A percentile compares a stretch with the other conserved stretches of the same genome.
These are phyloP conservation scores for Tylochromis polylepis DNA, from an alignment of 2,113 vertebrate genomes.

Conservation along the genomic window DNA sequence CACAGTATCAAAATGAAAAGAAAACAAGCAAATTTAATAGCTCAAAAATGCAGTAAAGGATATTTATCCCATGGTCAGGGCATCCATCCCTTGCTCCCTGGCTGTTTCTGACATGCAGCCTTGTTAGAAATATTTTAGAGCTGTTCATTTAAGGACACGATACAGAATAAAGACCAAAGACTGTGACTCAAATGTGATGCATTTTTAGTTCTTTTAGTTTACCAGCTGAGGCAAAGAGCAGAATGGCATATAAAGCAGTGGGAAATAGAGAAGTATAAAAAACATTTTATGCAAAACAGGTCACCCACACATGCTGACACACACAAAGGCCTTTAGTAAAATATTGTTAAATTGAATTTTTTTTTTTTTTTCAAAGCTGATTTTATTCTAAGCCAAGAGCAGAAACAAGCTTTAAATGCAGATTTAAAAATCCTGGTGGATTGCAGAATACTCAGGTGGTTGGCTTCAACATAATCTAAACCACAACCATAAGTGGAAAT, in stretches of 20 bases:
- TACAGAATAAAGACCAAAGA: not conserved
- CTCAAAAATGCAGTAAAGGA: not conserved
- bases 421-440: conserved; percentile 53
- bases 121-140: not conserved
- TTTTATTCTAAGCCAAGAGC: conserved; percentile 48
- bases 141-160: not conserved
- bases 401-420: conserved; percentile 51
- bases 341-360: not conserved
- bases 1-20: not conserved
- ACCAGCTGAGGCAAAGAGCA: not conserved
- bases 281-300: fast-evolving
- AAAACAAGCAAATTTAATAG: not conserved
- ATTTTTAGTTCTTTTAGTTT: not conserved
- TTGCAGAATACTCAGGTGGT: conserved; percentile 33
- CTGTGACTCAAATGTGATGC: not conserved
- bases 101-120: not conserved
- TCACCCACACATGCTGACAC: not conserved
- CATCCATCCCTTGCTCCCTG: not conserved
- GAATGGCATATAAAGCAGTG: not conserved
- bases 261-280: not conserved
- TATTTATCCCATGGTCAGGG: not conserved
- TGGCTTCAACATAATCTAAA: not conserved
- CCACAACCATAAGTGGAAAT: not conserved
- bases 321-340: not conserved
- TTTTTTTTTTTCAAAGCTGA: conserved; percentile 14